phyloP scores from a whole-genome alignment of 2,113 vertebrate genomes.

The Daubentonia madagascariensis region DNA sequence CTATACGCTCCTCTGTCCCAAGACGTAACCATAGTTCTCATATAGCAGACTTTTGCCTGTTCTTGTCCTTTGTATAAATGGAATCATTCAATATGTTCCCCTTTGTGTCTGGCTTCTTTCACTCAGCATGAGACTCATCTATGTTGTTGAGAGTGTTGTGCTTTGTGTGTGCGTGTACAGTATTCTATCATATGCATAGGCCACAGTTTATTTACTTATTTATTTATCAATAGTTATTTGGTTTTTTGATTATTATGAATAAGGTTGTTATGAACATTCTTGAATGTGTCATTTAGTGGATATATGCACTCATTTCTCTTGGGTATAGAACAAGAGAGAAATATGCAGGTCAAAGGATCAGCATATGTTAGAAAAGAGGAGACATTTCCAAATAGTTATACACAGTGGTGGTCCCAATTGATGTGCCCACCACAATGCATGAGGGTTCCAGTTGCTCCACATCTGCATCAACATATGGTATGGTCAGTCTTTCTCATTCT shows the following conservation, averaged over 20 bases:
- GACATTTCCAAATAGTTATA: background rate
- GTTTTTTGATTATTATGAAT: background rate
- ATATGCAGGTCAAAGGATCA: background rate
- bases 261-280: background rate
- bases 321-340: background rate
- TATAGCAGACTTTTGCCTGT: background rate
- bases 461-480: too few relatives aligned
- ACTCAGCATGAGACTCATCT: background rate
- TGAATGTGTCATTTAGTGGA: background rate
- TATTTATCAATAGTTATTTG: background rate
- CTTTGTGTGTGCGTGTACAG: background rate
- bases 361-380: background rate
- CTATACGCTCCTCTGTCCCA: background rate
- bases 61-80: background rate
- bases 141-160: background rate
- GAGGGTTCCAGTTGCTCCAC: background rate
- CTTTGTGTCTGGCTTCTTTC: background rate
- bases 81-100: background rate
- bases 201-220: background rate
- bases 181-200: background rate
- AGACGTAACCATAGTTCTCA: background rate
- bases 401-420: background rate
- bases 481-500: too few relatives aligned
- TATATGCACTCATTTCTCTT: background rate
- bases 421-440: background rate